Conservation (phyloP, 1,140 invertebrate species). For the Scaptomyza pallida region DNA sequence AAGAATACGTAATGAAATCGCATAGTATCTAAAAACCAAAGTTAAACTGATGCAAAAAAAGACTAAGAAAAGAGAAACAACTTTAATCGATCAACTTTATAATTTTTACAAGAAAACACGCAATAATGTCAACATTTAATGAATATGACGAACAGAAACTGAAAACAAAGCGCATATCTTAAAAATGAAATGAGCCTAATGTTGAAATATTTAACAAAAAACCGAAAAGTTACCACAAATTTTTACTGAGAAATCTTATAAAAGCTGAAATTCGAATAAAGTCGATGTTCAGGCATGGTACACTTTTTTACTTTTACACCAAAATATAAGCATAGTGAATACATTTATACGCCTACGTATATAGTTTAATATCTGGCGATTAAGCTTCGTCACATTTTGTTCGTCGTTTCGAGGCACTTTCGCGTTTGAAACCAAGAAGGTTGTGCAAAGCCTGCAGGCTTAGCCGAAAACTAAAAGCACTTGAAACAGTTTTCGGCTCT, state of each 20-base stretch:
- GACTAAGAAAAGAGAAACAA: slow-evolving; percentile 54
- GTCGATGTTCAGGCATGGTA: slow-evolving; percentile 60
- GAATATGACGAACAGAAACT: slow-evolving; percentile 39
- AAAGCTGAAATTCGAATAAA: slow-evolving; percentile 29
- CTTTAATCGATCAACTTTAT: slow-evolving; percentile 67
- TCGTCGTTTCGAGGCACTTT: slow-evolving; percentile 63
- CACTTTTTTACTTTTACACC: slow-evolving; percentile 83
- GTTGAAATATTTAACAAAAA: slow-evolving; percentile 27
- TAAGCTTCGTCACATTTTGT: slow-evolving; percentile 39
- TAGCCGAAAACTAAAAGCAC: slow-evolving; percentile 9
- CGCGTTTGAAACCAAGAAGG: slow-evolving; percentile 75
- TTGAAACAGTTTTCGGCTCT: slow-evolving; percentile 24
- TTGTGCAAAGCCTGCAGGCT: slow-evolving; percentile 72
- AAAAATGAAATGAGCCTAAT: slow-evolving; percentile 44
- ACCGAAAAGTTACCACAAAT: slow-evolving; percentile 70
- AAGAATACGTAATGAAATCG: slow-evolving; percentile 64
- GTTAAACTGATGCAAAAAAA: slow-evolving; percentile 66
- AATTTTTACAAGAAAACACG: slow-evolving; percentile 75
- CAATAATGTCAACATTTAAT: slow-evolving; percentile 80
- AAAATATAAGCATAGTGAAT: slow-evolving; percentile 49
- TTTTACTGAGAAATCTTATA: slow-evolving; percentile 49
- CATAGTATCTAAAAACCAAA: slow-evolving; percentile 43
- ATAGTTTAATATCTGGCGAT: slow-evolving; percentile 38
- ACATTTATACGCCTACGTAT: slow-evolving; percentile 22
- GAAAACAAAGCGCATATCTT: slow-evolving; percentile 79